A percentile compares a stretch with the other conserved stretches of the same genome.
phyloP scores from a whole-genome alignment of 1,140 invertebrate species.

The Drosophila quadrilineata region DNA sequence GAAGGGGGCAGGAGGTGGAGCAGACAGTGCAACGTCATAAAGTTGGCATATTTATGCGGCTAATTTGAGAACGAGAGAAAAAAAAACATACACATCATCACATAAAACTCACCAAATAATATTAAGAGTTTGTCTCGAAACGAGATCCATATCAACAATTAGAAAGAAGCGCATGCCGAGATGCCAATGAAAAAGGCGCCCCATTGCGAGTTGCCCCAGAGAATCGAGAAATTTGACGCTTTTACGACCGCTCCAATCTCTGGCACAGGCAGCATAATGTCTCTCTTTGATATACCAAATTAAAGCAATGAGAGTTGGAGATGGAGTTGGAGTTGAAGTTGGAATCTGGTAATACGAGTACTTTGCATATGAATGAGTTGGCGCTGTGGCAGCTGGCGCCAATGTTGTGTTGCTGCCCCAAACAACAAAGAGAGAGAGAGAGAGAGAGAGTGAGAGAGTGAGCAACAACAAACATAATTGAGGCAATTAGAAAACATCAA shows the following conservation, averaged over 20 bases:
- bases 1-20: not conserved
- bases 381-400: constrained; percentile 37
- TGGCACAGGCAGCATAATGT: constrained; percentile 65
- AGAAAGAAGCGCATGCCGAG: constrained; percentile 46
- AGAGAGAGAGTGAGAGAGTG: not conserved
- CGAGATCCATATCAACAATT: constrained; percentile 75
- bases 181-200: too few relatives aligned
- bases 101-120: constrained; percentile 74
- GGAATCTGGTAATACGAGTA: constrained; percentile 49
- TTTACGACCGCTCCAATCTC: constrained; percentile 56
- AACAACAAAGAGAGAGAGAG: constrained; percentile 23
- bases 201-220: constrained; percentile 48
- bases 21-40: constrained; percentile 51
- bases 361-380: constrained; percentile 67
- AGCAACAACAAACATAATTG: constrained; percentile 55
- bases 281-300: constrained; percentile 76
- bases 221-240: constrained; percentile 77
- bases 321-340: constrained; percentile 1
- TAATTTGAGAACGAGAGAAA: too few relatives aligned
- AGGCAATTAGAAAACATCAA: constrained; percentile 78
- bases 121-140: constrained; percentile 54
- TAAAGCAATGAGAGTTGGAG: constrained; percentile 59
- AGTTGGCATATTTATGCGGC: constrained; percentile 73
- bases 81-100: constrained; percentile 73
- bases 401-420: too few relatives aligned